phyloP scores from a whole-genome alignment of 2,113 vertebrate species.

The Elgaria multicarinata region DNA sequence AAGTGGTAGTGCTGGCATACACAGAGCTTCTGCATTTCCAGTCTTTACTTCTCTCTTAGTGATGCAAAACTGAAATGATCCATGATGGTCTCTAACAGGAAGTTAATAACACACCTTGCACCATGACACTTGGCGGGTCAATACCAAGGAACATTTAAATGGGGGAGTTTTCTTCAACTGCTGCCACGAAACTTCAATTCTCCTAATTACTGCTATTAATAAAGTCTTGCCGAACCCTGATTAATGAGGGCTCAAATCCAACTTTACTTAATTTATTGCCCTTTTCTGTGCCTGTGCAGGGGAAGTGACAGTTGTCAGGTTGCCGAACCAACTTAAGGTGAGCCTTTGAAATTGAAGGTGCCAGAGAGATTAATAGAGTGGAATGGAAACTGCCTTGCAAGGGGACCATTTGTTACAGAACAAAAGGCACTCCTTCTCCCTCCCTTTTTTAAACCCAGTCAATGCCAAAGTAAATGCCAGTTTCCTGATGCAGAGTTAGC shows the following conservation, averaged over 20 bases:
- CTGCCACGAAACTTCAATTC: slow-evolving; percentile 38
- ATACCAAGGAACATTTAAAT: slow-evolving; percentile 66
- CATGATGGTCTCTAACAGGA: slow-evolving; percentile 33
- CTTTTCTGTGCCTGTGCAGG: slow-evolving; percentile 46
- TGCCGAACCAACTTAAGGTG: slow-evolving; percentile 35
- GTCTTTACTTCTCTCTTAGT: slow-evolving; percentile 25
- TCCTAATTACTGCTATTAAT: slow-evolving; percentile 71
- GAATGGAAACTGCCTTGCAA: slow-evolving; percentile 17
- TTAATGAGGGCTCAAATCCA: slow-evolving; percentile 63
- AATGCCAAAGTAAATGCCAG: slow-evolving; percentile 5
- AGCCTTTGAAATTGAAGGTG: not conserved
- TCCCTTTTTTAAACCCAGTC: not conserved
- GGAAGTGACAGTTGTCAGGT: slow-evolving; percentile 30
- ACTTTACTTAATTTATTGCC: slow-evolving; percentile 59
- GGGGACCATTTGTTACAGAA: slow-evolving; percentile 5
- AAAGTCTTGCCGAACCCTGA: slow-evolving; percentile 64
- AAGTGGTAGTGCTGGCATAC: not conserved
- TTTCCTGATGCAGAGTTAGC: not conserved
- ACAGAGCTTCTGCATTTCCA: slow-evolving; percentile 22
- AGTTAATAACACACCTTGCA: slow-evolving; percentile 25
- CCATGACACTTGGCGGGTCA: slow-evolving; percentile 27
- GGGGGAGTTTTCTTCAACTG: slow-evolving; percentile 43
- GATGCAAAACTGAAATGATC: slow-evolving; percentile 17
- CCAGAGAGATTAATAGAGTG: slow-evolving; percentile 42
- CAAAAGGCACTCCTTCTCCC: not conserved